Conservation (phyloP, 1,140 invertebrate species). For the Cydia splendana region DNA sequence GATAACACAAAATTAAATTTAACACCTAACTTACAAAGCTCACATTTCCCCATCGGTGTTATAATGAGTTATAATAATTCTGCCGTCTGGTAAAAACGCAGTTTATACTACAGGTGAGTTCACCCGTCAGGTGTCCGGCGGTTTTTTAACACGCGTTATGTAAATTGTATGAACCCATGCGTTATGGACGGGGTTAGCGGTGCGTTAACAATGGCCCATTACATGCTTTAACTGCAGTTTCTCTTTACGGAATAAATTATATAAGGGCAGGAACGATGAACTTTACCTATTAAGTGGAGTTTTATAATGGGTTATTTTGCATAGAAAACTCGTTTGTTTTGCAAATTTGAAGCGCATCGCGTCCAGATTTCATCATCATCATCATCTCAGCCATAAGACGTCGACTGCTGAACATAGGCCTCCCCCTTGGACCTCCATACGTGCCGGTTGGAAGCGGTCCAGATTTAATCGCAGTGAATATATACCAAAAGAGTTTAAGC, state of each 20-base stretch:
- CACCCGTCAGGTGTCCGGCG: not conserved
- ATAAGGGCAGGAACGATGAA: constrained; percentile 17
- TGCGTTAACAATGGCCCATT: constrained; percentile 31
- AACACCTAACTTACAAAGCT: not conserved
- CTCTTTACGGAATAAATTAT: constrained; percentile 25
- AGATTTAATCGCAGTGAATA: not conserved
- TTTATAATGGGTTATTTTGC: not conserved
- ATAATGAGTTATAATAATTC: not conserved
- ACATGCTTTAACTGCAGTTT: constrained; percentile 29
- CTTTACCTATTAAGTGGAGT: constrained; percentile 11
- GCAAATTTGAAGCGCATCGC: not conserved
- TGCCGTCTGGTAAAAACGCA: not conserved
- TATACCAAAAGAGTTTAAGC: too few species aligned
- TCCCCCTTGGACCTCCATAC: too few species aligned
- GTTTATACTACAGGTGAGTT: not conserved
- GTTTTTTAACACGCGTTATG: constrained; percentile 23
- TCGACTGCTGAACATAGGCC: too few species aligned
- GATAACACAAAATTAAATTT: not conserved
- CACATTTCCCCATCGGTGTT: not conserved
- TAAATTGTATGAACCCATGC: constrained; percentile 11
- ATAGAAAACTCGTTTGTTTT: not conserved
- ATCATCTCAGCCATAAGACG: too few species aligned
- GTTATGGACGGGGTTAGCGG: constrained; percentile 5
- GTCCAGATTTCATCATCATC: too few species aligned
- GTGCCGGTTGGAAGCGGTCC: too few species aligned